These are phyloP conservation scores for Bemisia tabaci DNA, from an alignment of 1,140 invertebrate species.

Conservation along the genomic window DNA sequence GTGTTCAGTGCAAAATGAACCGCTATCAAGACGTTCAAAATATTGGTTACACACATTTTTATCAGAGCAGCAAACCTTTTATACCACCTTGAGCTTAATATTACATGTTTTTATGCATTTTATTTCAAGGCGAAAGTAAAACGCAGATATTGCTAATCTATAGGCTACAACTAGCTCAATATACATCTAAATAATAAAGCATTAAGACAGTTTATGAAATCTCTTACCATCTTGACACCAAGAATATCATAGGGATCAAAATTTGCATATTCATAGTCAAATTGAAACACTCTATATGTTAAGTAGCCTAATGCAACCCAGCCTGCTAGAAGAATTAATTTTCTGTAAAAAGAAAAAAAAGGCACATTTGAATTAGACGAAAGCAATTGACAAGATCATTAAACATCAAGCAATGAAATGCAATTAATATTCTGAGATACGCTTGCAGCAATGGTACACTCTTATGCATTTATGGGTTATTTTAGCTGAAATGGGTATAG, in stretches of 20 bases:
- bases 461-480: no score
- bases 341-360: constrained; percentile 35
- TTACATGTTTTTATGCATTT: constrained; percentile 5
- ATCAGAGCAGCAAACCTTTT: no score
- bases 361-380: constrained; percentile 10
- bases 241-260: constrained; percentile 98
- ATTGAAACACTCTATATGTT: constrained; percentile 92
- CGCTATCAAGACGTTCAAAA: no score
- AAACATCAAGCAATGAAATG: constrained; percentile 1
- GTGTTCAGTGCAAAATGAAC: no score
- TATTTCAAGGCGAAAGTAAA: background rate
- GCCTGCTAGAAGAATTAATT: constrained; percentile 57
- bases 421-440: no score
- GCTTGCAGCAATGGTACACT: no score
- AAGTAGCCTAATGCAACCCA: constrained; percentile 79
- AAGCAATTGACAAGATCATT: background rate
- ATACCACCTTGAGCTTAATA: no score
- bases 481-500: no score
- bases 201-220: constrained; percentile 1
- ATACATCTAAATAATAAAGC: no score
- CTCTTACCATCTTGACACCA: constrained; percentile 61
- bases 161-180: no score
- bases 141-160: no score
- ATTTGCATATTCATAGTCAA: constrained; percentile 95
- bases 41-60: no score